These are phyloP conservation scores for Eupeodes luniger DNA, from an alignment of 2,888 invertebrate genomes.

Conservation along the genomic window DNA sequence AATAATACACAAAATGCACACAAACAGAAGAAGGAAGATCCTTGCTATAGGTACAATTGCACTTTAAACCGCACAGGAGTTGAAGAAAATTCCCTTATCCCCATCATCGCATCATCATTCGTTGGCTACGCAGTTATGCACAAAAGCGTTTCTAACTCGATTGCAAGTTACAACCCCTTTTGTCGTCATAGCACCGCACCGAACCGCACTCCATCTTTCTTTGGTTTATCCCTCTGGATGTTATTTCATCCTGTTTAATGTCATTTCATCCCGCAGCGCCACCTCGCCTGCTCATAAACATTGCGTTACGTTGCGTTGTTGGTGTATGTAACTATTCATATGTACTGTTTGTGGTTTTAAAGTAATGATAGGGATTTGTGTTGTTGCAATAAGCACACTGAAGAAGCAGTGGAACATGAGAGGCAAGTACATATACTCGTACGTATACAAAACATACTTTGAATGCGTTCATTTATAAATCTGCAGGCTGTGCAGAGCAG, in stretches of 20 bases:
- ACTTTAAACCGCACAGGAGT: conserved; percentile 21
- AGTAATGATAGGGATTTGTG: background rate
- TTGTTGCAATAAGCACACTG: background rate
- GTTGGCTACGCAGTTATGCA: conserved; percentile 9
- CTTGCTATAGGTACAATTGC: background rate
- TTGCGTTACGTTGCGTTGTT: background rate
- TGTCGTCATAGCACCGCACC: too few relatives aligned
- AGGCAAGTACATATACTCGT: background rate
- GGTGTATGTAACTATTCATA: background rate
- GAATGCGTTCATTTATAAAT: conserved; percentile 3
- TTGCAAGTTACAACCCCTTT: background rate
- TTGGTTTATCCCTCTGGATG: conserved; percentile 6
- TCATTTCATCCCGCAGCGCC: background rate
- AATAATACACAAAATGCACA: background rate
- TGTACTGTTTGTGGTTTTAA: background rate
- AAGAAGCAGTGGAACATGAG: background rate
- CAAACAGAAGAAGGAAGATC: background rate
- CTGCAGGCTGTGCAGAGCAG: background rate
- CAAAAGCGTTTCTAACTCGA: conserved; percentile 22
- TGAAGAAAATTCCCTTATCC: conserved; percentile 16
- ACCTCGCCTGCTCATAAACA: background rate
- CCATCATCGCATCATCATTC: background rate
- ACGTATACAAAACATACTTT: background rate
- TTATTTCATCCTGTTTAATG: conserved; percentile 9
- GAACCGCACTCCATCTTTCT: background rate